Evolutionary conservation across 1,140 invertebrate species (phyloP), one percentile per base, ranked within the genome.

Genomic region (Calliopsis andreniformis): DNA sequence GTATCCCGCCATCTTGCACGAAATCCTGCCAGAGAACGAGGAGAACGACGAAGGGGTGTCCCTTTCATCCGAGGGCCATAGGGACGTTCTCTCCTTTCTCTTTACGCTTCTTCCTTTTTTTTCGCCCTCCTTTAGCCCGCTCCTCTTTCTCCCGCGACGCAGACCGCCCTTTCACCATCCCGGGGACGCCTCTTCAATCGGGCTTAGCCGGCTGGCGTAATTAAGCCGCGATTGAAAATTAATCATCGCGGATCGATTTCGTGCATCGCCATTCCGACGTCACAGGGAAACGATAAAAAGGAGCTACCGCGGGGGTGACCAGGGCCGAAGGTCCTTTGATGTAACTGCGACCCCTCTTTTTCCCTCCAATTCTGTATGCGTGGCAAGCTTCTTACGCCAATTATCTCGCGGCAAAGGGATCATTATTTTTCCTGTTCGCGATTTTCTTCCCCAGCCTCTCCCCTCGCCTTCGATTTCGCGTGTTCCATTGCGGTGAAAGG

Each of bases 201-300:
- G 51, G 77, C 67, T 80, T 83, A 77, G 67, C 77, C 71, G 71
- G 71, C 72, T 68, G 76, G 72, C 86, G 79, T 90, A 89, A 89
- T 91, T 89, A 90, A 90, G 78, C 84, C 82, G 79, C 87, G 85
- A 89, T 89, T 90, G 88, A 89, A 90, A 91, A 90, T 90, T 91
- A 89, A 91, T 91, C 87, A 89, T 89, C 86, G 82, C 79, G 82
- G 79, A 86, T 83, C 82, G 79, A 84, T 82, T 82, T 81, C 80
- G 80, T 69, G 70, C 25, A 49, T 62, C 53, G 62, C 23, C 61
- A 55, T 82, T 53, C 68, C 39, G 32, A 12, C 32, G 56, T 10
- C 28, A 49, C 55, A 25, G 64, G 47, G 42, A 47, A 75, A 59
- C 63, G 47, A 69, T 59, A 56, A 72, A 82, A 80, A 78, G 62